A percentile compares a stretch with the other conserved stretches of the same genome.
Evolutionary conservation across 2,888 invertebrate species (phyloP).

Genomic region (Hirtodrosophila alboralis): DNA sequence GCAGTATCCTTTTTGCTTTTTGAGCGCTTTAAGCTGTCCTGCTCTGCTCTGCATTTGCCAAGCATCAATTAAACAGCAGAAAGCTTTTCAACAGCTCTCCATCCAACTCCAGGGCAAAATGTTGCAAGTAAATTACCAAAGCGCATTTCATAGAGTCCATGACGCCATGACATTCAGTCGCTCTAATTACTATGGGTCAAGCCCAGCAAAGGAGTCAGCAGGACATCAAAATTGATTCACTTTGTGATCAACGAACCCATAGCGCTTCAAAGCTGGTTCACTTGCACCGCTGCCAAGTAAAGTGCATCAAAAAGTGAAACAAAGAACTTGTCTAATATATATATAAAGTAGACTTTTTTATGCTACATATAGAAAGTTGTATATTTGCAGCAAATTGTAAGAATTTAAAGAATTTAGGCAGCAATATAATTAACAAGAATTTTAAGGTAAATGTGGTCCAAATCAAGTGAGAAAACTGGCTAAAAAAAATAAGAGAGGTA

Average conservation of each 20-base stretch:
- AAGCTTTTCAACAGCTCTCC: constrained; percentile 14
- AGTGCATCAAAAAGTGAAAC: no score
- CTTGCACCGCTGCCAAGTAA: no score
- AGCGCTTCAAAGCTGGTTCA: not conserved
- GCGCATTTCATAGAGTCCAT: constrained; percentile 12
- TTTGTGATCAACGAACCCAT: not conserved
- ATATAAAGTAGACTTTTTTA: no score
- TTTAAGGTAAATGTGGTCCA: no score
- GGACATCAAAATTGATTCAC: constrained; percentile 1
- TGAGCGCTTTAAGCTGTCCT: constrained; percentile 11
- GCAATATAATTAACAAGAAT: no score
- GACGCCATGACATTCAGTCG: not conserved
- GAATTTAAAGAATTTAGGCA: no score
- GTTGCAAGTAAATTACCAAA: no score
- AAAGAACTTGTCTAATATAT: no score
- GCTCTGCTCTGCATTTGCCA: constrained; percentile 1
- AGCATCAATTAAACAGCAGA: constrained; percentile 30
- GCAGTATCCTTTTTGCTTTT: constrained; percentile 6
- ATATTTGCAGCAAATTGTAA: no score
- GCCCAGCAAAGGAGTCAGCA: not conserved
- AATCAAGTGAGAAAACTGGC: no score
- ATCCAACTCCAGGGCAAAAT: not conserved
- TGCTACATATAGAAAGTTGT: no score
- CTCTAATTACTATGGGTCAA: constrained; percentile 4
- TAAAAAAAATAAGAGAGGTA: no score